A percentile compares a stretch with the other conserved stretches of the same genome.
Conservation (phyloP, 1,140 invertebrate genomes). For the Dufourea novaeangliae region DNA sequence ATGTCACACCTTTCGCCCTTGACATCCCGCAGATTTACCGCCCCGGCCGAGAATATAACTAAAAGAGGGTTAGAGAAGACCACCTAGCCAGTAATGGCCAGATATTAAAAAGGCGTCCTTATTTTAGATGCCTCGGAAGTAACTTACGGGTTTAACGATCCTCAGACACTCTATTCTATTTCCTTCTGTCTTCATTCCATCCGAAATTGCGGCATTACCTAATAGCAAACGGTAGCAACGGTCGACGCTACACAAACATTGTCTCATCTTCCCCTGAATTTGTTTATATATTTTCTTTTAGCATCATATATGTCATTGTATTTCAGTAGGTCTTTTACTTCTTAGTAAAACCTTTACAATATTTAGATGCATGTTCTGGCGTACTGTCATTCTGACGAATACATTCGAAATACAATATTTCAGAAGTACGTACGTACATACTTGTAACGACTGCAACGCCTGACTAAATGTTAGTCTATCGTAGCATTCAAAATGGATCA, state of each 20-base stretch:
- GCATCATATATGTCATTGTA: too few relatives aligned
- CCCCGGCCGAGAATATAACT: conserved; percentile 50
- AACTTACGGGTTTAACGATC: conserved; percentile 10
- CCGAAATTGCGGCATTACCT: not conserved
- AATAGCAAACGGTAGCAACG: not conserved
- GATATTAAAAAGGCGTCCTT: conserved; percentile 43
- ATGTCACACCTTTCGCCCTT: conserved; percentile 75
- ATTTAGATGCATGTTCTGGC: too few relatives aligned
- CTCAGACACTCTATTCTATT: not conserved
- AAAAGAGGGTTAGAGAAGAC: conserved; percentile 30
- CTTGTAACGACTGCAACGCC: too few relatives aligned
- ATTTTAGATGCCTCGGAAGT: conserved; percentile 11
- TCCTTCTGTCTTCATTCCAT: not conserved
- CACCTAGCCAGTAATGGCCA: conserved; percentile 47
- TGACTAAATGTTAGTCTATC: too few relatives aligned
- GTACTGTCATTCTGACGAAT: too few relatives aligned
- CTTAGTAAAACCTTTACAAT: too few relatives aligned
- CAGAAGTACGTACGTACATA: too few relatives aligned
- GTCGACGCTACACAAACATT: not conserved
- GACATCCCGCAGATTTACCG: conserved; percentile 72
- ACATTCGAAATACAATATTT: too few relatives aligned
- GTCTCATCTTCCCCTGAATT: not conserved
- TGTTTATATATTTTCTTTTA: too few relatives aligned
- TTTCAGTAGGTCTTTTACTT: too few relatives aligned
- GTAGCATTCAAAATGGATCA: too few relatives aligned